phyloP scores from a whole-genome alignment of 2,888 invertebrate genomes.

The Cabera pusaria region DNA sequence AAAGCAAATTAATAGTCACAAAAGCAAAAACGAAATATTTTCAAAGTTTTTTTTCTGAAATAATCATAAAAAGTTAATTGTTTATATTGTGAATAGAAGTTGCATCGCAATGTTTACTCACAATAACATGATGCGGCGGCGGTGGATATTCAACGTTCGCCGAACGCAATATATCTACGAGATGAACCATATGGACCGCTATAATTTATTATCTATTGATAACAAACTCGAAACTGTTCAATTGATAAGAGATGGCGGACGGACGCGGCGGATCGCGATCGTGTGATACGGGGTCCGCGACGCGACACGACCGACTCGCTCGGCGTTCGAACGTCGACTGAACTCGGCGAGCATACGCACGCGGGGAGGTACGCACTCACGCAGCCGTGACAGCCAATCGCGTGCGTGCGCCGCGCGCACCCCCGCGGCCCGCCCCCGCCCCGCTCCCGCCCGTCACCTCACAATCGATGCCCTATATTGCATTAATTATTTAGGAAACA shows the following conservation, averaged over 20 bases:
- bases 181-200: conserved; percentile 92
- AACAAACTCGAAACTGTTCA: conserved; percentile 53
- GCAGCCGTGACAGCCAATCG: conserved; percentile 78
- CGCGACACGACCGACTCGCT: conserved; percentile 57
- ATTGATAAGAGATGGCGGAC: conserved; percentile 54
- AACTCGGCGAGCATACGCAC: conserved; percentile 71
- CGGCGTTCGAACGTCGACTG: conserved; percentile 69
- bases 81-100: too few relatives aligned
- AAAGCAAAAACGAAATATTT: too few relatives aligned
- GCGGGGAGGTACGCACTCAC: conserved; percentile 81
- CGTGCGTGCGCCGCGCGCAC: conserved; percentile 82
- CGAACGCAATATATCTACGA: conserved; percentile 91
- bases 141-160: conserved; percentile 90
- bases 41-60: too few relatives aligned
- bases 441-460: conserved; percentile 76
- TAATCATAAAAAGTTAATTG: too few relatives aligned
- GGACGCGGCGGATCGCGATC: conserved; percentile 57
- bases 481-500: conserved; percentile 85
- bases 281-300: conserved; percentile 42
- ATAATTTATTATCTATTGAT: conserved; percentile 55
- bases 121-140: conserved; percentile 85
- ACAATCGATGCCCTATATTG: conserved; percentile 84
- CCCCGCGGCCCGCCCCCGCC: conserved; percentile 66
- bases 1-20: too few relatives aligned
- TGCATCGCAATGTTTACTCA: conserved; percentile 88